Percentiles rank a stretch among this genome's conserved stretches.
These are phyloP conservation scores for Eupithecia subfuscata DNA, from an alignment of 2,888 invertebrate species.

Conservation along the genomic window DNA sequence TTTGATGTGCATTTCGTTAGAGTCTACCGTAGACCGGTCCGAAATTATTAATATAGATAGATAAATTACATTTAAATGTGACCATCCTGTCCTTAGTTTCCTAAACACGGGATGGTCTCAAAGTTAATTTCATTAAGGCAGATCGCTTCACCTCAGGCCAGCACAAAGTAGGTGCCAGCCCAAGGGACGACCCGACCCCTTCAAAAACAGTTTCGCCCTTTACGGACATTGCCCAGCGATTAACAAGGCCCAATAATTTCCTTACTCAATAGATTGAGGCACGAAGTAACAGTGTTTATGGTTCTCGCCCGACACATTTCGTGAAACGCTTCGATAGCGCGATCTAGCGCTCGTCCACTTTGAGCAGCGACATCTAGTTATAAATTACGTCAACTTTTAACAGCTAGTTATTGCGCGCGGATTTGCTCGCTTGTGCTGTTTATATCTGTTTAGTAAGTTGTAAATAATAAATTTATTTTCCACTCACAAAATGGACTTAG, in stretches of 20 bases:
- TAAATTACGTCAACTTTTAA: not conserved
- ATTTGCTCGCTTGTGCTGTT: not conserved
- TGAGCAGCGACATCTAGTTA: constrained; percentile 58
- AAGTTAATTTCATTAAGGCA: constrained; percentile 74
- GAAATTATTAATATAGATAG: too few species aligned
- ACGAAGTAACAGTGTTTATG: constrained; percentile 71
- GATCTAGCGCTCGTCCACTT: constrained; percentile 41
- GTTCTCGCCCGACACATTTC: not conserved
- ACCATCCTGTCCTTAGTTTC: too few species aligned
- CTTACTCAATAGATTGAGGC: constrained; percentile 99
- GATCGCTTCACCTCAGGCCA: constrained; percentile 91
- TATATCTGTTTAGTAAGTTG: not conserved
- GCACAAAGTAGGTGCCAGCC: constrained; percentile 91
- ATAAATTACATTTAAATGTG: too few species aligned
- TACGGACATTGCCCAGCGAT: constrained; percentile 91
- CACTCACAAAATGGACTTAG: too few species aligned
- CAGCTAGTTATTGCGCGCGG: not conserved
- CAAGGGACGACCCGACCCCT: constrained; percentile 93
- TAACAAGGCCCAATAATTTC: constrained; percentile 98
- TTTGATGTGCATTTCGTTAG: too few species aligned
- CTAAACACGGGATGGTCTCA: too few species aligned
- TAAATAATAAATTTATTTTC: not conserved
- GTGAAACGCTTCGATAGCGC: constrained; percentile 50
- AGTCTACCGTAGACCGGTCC: too few species aligned
- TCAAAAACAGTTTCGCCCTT: constrained; percentile 87